Evolutionary conservation across 2,113 vertebrate species (phyloP).

Genomic region (Labeo catla): DNA sequence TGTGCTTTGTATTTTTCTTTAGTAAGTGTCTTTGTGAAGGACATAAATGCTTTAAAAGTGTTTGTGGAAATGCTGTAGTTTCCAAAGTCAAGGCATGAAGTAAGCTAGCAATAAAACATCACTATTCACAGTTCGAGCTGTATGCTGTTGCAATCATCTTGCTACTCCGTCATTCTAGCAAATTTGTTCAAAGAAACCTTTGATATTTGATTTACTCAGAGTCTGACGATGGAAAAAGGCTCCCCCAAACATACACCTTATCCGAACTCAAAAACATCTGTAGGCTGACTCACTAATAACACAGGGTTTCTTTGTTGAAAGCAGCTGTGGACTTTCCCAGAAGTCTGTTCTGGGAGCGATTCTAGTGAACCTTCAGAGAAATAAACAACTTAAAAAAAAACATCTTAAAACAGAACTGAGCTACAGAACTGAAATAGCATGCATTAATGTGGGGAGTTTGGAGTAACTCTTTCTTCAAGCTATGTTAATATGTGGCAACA

Average conservation of each 20-base stretch:
- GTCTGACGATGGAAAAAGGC: background rate
- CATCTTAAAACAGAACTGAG: background rate
- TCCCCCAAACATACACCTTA: background rate
- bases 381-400: background rate
- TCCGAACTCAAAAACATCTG: background rate
- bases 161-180: background rate
- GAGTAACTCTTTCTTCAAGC: background rate
- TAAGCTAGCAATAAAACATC: background rate
- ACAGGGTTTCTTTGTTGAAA: conserved; percentile 1
- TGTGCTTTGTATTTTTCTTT: no score
- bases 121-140: background rate
- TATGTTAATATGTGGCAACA: background rate
- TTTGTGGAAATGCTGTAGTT: background rate
- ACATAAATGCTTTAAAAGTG: background rate
- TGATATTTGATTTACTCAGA: background rate
- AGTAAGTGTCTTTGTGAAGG: no score
- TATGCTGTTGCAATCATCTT: background rate
- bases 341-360: background rate
- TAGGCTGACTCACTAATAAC: background rate
- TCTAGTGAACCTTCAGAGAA: background rate
- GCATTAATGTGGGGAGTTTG: background rate
- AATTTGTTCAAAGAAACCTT: background rate
- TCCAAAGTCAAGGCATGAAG: background rate
- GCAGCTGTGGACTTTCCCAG: background rate
- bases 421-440: background rate